phyloP scores from a whole-genome alignment of 2,888 invertebrate genomes.

The Acleris holmiana region DNA sequence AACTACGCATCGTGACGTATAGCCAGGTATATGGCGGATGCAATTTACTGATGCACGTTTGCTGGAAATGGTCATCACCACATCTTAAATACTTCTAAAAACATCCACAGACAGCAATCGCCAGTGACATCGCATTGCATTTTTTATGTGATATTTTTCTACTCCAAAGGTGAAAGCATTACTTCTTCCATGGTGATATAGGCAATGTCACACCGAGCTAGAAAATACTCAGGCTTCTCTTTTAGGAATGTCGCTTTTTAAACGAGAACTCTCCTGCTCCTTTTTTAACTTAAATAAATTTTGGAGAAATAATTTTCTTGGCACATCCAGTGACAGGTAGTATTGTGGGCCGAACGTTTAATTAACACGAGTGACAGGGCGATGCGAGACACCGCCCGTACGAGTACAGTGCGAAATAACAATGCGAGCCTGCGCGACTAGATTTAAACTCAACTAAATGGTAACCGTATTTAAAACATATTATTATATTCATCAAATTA shows the following conservation, averaged over 20 bases:
- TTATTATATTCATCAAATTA: no score
- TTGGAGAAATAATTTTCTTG: constrained; percentile 3
- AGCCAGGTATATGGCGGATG: constrained; percentile 38
- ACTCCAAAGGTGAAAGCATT: no score
- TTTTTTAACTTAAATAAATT: neutral
- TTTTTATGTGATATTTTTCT: no score
- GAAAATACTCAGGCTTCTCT: no score
- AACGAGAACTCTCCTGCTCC: neutral
- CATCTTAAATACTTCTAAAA: neutral
- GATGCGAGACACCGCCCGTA: constrained; percentile 55
- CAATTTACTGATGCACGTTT: constrained; percentile 37
- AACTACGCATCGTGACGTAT: constrained; percentile 54
- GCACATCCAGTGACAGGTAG: constrained; percentile 54
- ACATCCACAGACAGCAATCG: no score
- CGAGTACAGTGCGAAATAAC: constrained; percentile 48
- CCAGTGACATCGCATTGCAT: no score
- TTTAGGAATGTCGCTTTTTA: neutral
- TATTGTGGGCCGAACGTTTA: constrained; percentile 67
- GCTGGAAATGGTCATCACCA: constrained; percentile 37
- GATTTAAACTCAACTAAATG: constrained; percentile 49
- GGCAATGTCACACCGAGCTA: no score
- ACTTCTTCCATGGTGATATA: no score
- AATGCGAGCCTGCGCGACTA: constrained; percentile 48
- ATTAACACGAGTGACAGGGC: constrained; percentile 81
- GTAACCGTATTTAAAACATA: no score